Evolutionary conservation across 2,888 invertebrate species (phyloP), one percentile per base, ranked within the genome.

Genomic region (Sesia bembeciformis): DNA sequence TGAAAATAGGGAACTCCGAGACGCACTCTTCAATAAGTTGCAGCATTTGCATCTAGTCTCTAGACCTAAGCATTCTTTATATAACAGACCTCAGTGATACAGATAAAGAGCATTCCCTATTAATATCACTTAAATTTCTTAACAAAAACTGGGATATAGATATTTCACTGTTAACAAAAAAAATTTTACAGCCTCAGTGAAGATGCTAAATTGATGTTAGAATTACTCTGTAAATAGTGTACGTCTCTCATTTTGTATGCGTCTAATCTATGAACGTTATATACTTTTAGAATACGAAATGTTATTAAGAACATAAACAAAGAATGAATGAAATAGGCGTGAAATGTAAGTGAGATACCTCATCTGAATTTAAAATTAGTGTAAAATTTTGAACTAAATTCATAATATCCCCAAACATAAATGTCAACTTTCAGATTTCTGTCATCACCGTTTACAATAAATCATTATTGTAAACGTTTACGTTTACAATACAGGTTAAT

Each of bases 141-240:
- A 66, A 84, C 3, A 75, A 72, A 42, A 67, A 72, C 56, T 89
- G 88, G 88, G 72, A 83, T 8, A 75, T 83, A 2, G 78, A 84
- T 55, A 60, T 66, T 23, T 67, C 76, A 51, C 60, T 72, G n/a
- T 63, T 85, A 74, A 23, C 23, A 82, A 67, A 60, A 78, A 65
- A 66, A 77, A 76, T 63, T 62, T 60, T 51, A 66, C 71, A 49
- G 54, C 57, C 40, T 58, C 60, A 52, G 66, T 61, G 54, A 60
- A 62, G 54, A 60, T 50, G 52, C 49, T 58, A 38, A 74, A 74
- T 64, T 75, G 70, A 76, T 73, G 67, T 65, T 70, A 67, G 57
- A 54, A 63, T 66, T 58, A 59, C 62, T 69, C 71, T 87, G 85
- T 86, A 87, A 71, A 85, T 87, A 84, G 74, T 85, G 84, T 88